A percentile compares a stretch with the other conserved stretches of the same genome.
Evolutionary conservation across 2,797 vertebrate genomes (phyloP).

Genomic region (Rhinichthys osculus): DNA sequence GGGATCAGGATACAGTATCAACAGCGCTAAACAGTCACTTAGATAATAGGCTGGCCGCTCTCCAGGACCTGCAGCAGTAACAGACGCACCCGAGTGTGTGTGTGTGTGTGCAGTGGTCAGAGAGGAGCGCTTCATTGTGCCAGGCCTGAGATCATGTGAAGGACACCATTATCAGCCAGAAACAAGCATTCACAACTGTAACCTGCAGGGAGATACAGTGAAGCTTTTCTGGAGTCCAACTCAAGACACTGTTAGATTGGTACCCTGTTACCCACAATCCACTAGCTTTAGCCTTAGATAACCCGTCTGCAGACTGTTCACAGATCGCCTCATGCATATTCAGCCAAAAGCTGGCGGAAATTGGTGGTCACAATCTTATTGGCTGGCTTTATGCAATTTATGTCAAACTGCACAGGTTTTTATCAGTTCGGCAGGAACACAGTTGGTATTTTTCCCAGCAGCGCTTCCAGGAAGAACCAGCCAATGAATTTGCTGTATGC

Average conservation of each 20-base stretch:
- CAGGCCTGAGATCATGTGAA: constrained; percentile 24
- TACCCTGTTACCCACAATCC: constrained; percentile 2
- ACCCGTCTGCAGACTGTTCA: neutral
- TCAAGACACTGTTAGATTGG: neutral
- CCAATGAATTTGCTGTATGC: neutral
- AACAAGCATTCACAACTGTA: neutral
- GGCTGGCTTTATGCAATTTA: constrained; percentile 4
- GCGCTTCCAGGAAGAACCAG: neutral
- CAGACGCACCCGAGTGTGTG: neutral
- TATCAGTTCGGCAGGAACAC: constrained; percentile 1
- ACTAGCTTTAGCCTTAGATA: constrained; percentile 3
- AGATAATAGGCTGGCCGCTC: neutral
- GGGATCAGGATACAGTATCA: constrained; percentile 13
- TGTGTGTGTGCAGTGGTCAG: neutral
- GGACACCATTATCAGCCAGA: constrained; percentile 20
- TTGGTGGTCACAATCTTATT: neutral
- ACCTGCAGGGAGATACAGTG: constrained; percentile 21
- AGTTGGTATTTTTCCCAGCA: constrained; percentile 2
- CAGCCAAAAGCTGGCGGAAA: neutral
- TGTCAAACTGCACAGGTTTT: constrained; percentile 8
- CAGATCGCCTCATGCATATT: neutral
- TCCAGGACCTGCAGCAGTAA: constrained; percentile 6
- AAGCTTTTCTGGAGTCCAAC: neutral
- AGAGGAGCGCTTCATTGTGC: neutral
- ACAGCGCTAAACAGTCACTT: constrained; percentile 5